Evolutionary conservation across 2,888 invertebrate genomes (phyloP), one percentile per base, ranked within the genome.

Genomic region (Marronus borbonicus): DNA sequence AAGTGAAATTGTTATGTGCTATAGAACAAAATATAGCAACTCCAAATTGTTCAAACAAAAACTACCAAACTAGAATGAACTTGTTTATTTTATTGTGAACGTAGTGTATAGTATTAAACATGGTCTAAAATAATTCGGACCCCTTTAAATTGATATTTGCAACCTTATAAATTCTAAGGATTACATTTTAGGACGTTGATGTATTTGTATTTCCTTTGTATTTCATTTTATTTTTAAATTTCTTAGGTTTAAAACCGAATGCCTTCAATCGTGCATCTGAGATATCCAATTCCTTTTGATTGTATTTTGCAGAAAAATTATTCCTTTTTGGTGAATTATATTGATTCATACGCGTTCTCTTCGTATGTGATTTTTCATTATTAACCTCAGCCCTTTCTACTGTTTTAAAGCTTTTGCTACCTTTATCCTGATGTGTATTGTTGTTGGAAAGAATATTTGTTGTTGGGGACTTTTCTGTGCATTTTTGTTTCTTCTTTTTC

Each of bases 171-270:
- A 44, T 44, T 44, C 12, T 44, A 36, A 36, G 5, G 5, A 3
- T 36, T 36, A 36, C 31, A 36, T 36, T 36, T 36, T 36, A 36
- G 31, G 31, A 36, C 44, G 7, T 44, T 8, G 8, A 44, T 44
- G 12, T 12, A 44, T 44, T 44, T 12, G 1, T 72, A 8, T 66
- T 78, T 52, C 69, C 39, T 44, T 74, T 76, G 83, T 93, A 94
- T 86, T 93, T 94, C 81, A 94, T 88, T 88, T 94, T 94, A 85
- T 94, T 93, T 85, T 93, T 94, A 84, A 94, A 96, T 86, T 96
- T 97, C 85, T 95, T 96, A 0, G 97, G 97, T 90, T 97, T 97
- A 55, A 98, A 92, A 76, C 98, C 98, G 87, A 96, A 99, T 0
- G 97, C 97, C 85, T 94, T 92, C 8, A 99, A 90, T 81, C 98